Conservation (phyloP, 2,113 vertebrate species). For the Rhombomys opimus region DNA sequence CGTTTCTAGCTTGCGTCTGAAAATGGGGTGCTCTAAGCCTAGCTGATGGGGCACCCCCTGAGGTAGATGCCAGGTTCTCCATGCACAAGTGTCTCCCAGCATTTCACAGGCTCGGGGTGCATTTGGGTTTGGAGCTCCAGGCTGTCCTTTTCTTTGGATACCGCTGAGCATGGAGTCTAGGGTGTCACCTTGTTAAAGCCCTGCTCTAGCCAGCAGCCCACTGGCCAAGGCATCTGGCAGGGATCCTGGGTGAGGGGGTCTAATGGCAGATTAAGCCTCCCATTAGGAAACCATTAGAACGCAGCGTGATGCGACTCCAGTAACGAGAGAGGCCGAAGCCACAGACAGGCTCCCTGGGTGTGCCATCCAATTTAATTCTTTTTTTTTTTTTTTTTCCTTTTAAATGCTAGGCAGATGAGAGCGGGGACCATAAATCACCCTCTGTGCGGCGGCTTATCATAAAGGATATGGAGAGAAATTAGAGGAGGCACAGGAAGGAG, state of each 20-base stretch:
- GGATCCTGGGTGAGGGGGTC: slow-evolving; percentile 72
- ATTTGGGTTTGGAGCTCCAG: slow-evolving; percentile 4
- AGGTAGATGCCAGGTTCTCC: too few relatives aligned
- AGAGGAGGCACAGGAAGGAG: slow-evolving; percentile 66
- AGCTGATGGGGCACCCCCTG: not conserved
- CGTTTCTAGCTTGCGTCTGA: not conserved
- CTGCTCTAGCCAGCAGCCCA: slow-evolving; percentile 75
- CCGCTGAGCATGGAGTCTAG: slow-evolving; percentile 51
- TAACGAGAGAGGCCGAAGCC: slow-evolving; percentile 83
- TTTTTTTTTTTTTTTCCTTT: not conserved
- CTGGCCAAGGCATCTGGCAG: slow-evolving; percentile 73
- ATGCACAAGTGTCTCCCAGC: not conserved
- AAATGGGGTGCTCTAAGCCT: not conserved
- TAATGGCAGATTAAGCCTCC: slow-evolving; percentile 86
- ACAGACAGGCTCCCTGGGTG: slow-evolving; percentile 82
- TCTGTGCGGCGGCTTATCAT: slow-evolving; percentile 76
- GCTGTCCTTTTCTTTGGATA: slow-evolving; percentile 62
- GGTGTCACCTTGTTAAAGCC: not conserved
- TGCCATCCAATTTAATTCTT: slow-evolving; percentile 75
- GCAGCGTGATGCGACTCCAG: slow-evolving; percentile 81
- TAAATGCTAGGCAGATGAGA: slow-evolving; percentile 81
- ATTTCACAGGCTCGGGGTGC: not conserved
- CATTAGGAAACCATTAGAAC: slow-evolving; percentile 84
- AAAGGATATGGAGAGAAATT: slow-evolving; percentile 70
- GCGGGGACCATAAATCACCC: slow-evolving; percentile 83